Evolutionary conservation across 2,888 invertebrate genomes (phyloP).

Genomic region (Silvanus unidentatus): DNA sequence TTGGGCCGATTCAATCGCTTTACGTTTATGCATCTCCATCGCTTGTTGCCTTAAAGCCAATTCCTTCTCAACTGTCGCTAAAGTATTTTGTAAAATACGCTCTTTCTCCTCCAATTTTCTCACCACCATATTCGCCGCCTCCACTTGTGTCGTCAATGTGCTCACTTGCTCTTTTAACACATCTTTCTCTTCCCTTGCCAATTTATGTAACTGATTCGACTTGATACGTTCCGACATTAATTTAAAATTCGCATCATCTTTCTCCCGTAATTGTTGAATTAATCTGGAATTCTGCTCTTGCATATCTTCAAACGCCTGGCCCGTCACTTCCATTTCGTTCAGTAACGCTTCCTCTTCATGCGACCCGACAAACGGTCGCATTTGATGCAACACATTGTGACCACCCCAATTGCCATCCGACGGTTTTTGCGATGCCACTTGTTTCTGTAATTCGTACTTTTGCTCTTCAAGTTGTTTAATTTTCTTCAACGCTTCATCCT

Average conservation of each 20-base stretch:
- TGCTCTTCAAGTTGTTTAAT: conserved; percentile 93
- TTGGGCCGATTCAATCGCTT: conserved; percentile 95
- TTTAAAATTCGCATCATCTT: conserved; percentile 98
- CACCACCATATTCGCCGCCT: conserved; percentile 90
- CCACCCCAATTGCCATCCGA: conserved; percentile 49
- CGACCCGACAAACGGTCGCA: conserved; percentile 66
- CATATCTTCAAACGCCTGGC: conserved; percentile 99
- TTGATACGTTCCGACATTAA: conserved; percentile 96
- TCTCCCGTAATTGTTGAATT: conserved; percentile 91
- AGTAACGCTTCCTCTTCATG: conserved; percentile 92
- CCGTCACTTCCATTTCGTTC: conserved; percentile 99
- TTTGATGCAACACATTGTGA: conserved; percentile 49
- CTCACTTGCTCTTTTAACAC: conserved; percentile 81
- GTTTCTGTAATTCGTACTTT: conserved; percentile 86
- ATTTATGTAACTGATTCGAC: conserved; percentile 90
- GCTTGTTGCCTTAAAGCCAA: conserved; percentile 87
- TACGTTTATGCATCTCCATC: conserved; percentile 96
- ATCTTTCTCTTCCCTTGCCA: conserved; percentile 91
- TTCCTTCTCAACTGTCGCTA: conserved; percentile 92
- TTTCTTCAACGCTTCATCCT: conserved; percentile 90
- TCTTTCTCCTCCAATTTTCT: conserved; percentile 95
- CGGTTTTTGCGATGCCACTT: conserved; percentile 80
- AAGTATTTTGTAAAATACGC: conserved; percentile 81
- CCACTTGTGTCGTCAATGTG: conserved; percentile 56
- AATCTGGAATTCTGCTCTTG: conserved; percentile 93